Evolutionary conservation across 2,797 vertebrate genomes (phyloP).

Genomic region (Apogon talboti): DNA sequence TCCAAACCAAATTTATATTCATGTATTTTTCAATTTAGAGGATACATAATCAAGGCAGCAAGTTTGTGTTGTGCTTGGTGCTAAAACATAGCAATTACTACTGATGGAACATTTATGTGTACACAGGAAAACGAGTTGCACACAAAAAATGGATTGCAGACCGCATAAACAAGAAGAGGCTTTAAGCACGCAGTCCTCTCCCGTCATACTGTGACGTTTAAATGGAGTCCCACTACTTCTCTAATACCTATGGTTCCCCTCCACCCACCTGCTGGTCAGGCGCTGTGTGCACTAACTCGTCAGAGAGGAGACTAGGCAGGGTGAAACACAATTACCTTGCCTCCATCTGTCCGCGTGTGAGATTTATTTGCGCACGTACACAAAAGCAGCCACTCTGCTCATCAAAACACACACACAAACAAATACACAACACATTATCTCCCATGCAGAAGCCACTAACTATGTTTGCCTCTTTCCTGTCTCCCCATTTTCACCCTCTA

Average conservation of each 20-base stretch:
- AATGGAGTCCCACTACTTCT: constrained; percentile 51
- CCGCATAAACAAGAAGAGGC: constrained; percentile 19
- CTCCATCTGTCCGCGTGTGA: constrained; percentile 54
- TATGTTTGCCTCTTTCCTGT: constrained; percentile 9
- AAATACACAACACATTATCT: constrained; percentile 13
- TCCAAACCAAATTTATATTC: not conserved
- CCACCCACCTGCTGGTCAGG: constrained; percentile 45
- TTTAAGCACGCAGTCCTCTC: constrained; percentile 8
- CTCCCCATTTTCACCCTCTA: not conserved
- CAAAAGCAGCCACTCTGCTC: not conserved
- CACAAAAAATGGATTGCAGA: constrained; percentile 14
- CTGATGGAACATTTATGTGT: constrained; percentile 15
- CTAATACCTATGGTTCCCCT: constrained; percentile 45
- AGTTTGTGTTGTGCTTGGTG: not conserved
- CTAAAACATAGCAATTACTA: constrained; percentile 15
- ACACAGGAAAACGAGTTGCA: constrained; percentile 10
- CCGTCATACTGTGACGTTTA: constrained; percentile 52
- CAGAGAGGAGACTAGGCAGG: constrained; percentile 40
- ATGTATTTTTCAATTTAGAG: not conserved
- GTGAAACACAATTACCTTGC: constrained; percentile 67
- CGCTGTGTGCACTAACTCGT: constrained; percentile 49
- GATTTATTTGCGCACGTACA: constrained; percentile 33
- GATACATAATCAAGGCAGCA: not conserved
- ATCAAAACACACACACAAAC: constrained; percentile 4
- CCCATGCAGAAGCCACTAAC: constrained; percentile 23